Percentiles rank a stretch among this genome's conserved stretches.
These are phyloP conservation scores for Lemur catta DNA, from an alignment of 2,797 vertebrate genomes.

Conservation along the genomic window DNA sequence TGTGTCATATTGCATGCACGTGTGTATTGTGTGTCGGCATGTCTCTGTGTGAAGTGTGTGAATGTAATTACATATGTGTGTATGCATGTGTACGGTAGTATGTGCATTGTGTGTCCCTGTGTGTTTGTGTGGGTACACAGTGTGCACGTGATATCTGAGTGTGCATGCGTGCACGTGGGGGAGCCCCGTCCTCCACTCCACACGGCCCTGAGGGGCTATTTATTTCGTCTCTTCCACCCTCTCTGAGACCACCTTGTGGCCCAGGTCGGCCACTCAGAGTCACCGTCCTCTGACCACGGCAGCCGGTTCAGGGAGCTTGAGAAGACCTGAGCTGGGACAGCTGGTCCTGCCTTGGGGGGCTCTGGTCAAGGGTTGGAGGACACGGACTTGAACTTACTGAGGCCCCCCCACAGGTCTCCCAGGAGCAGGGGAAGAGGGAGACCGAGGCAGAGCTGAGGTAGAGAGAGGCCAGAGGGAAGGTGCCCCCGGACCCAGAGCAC, in stretches of 20 bases:
- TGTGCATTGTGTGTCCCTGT: background rate
- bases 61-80: background rate
- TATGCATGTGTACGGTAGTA: too few relatives aligned
- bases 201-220: background rate
- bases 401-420: background rate
- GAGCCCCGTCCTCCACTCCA: background rate
- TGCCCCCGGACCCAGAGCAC: fast-evolving
- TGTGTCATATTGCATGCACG: background rate
- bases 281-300: fast-evolving
- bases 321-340: background rate
- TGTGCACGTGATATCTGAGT: background rate
- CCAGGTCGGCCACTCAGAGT: background rate
- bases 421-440: background rate
- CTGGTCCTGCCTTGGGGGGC: background rate
- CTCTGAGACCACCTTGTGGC: background rate
- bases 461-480: too few relatives aligned
- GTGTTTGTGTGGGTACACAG: background rate
- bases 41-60: too few relatives aligned
- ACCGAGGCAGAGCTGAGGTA: background rate
- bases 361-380: background rate
- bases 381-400: background rate
- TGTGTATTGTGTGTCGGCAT: background rate
- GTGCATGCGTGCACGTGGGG: background rate
- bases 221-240: background rate
- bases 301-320: background rate